Base-by-base conservation (phyloP, 2,888 invertebrate species). In the Ptychoptera contaminata region DNA sequence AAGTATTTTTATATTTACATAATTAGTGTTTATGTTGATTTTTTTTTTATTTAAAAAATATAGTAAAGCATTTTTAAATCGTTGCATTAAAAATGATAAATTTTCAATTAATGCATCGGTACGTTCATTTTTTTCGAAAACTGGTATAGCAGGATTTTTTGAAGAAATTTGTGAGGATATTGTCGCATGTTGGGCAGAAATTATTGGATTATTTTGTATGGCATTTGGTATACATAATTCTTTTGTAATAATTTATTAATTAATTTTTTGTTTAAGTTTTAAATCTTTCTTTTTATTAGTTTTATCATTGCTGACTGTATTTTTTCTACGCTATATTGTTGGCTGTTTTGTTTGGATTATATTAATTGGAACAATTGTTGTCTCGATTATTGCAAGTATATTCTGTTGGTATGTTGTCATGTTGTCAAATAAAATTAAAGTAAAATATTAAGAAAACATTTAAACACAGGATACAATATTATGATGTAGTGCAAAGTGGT, bases 261-360 rank as follows among this genome's bases (percentile, higher is more conserved):
- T 14, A 8, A 12, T n/a, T n/a, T n/a, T n/a, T n/a, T 5, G 12
- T 8, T 34, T 16, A n/a, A 37, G 11, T 11, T 15, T 8, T 34
- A 35, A 35, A 23, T 36, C 11, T 16, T 30, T 23, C 30, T 43
- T 40, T 30, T 10, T 44, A 41, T 16, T 16, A 47, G 75, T 60
- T n/a, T 60, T 74, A 45, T 74, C 77, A 1, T 53, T 72, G 37
- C 50, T 71, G 2, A 64, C 77, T 42, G 58, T 76, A 45, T 52
- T 74, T 12, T 60, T 77, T 23, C 69, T 76, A 49, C 62, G 76
- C 37, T 76, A 68, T 55, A 58, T 76, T 47, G 76, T 74, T 15
- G 72, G 70, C 42, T 57, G 74, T 45, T 67, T 79, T 12, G 72
- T 79, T 47, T 79, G 78, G 72, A 54, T 74, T n/a, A 67, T 77